A percentile compares a stretch with the other conserved stretches of the same genome.
Conservation (phyloP, 2,113 vertebrate genomes). For the Physeter macrocephalus region DNA sequence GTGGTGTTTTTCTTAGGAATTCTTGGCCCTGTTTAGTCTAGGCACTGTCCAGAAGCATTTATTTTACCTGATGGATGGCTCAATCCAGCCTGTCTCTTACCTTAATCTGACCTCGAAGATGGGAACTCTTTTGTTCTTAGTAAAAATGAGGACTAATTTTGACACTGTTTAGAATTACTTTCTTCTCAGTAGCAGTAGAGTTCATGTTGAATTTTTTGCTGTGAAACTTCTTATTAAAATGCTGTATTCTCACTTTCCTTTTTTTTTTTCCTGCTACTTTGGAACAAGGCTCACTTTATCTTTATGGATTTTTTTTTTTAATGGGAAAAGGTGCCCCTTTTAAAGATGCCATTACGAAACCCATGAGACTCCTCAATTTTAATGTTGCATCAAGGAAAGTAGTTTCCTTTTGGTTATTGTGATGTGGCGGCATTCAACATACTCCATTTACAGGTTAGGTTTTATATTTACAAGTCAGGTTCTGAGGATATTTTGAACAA, state of each 20-base stretch:
- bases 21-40: conserved; percentile 47
- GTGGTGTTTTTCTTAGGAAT: conserved; percentile 40
- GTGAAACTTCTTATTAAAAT: neutral
- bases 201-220: neutral
- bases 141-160: neutral
- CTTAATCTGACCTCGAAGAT: conserved; percentile 57
- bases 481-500: conserved; percentile 14
- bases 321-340: no score
- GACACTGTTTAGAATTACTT: conserved; percentile 28
- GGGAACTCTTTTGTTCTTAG: conserved; percentile 22
- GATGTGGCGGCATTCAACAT: neutral
- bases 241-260: neutral
- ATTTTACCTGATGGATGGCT: conserved; percentile 44
- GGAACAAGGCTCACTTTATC: neutral
- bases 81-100: conserved; percentile 39
- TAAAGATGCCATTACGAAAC: neutral
- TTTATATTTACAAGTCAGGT: neutral
- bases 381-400: neutral
- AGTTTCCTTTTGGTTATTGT: conserved; percentile 26
- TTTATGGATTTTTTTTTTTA: neutral
- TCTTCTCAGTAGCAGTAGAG: neutral
- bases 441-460: neutral
- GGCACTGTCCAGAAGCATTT: conserved; percentile 49
- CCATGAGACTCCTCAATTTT: neutral
- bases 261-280: neutral